A percentile compares a stretch with the other conserved stretches of the same genome.
Conservation (phyloP, 1,140 invertebrate genomes). For the Ptiloglossa arizonensis region DNA sequence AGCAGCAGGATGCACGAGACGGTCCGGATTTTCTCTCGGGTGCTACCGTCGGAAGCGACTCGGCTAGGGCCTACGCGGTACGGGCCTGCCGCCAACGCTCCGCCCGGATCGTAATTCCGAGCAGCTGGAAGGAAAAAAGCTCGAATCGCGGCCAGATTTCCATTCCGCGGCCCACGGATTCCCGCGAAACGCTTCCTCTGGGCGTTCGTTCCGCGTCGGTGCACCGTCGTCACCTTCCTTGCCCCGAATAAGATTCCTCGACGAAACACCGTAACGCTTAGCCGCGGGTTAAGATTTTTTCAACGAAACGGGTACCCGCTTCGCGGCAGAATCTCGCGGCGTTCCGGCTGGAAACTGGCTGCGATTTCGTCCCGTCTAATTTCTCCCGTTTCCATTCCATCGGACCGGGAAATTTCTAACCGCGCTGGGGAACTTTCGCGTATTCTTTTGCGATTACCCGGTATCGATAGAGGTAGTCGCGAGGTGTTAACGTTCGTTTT, state of each 20-base stretch:
- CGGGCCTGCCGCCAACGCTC: conserved; percentile 57
- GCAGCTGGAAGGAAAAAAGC: conserved; percentile 22
- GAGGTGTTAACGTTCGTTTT: background rate
- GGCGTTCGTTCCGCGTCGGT: conserved; percentile 14
- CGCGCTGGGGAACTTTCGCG: no score
- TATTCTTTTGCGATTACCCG: background rate
- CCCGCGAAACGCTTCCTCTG: conserved; percentile 43
- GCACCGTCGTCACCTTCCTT: conserved; percentile 4
- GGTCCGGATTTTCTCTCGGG: conserved; percentile 39
- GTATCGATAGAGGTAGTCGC: no score
- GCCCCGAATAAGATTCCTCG: background rate
- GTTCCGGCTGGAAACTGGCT: background rate
- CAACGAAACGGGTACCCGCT: background rate
- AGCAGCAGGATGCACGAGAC: conserved; percentile 10
- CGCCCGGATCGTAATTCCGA: conserved; percentile 57
- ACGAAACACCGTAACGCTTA: background rate
- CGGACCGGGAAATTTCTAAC: no score
- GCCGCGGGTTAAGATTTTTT: background rate
- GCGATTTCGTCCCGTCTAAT: background rate
- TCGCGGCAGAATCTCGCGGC: background rate
- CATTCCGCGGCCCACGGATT: conserved; percentile 59
- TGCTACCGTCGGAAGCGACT: conserved; percentile 51
- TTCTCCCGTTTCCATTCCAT: no score
- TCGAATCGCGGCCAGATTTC: conserved; percentile 54
- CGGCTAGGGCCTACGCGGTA: conserved; percentile 44